Conservation (phyloP, 2,797 vertebrate genomes). For the Melanotaenia nigrans region DNA sequence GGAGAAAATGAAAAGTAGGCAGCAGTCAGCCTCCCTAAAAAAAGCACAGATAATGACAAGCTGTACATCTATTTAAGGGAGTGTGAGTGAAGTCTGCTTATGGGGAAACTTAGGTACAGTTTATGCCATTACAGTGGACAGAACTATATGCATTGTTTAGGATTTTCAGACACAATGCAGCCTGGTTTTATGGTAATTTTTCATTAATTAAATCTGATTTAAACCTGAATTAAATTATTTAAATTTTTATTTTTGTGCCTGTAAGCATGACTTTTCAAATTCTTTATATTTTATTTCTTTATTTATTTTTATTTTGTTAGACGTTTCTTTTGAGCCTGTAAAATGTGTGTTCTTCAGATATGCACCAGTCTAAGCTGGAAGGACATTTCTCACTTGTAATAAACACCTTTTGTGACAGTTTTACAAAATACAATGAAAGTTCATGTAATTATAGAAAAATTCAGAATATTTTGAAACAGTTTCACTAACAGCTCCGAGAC, state of each 20-base stretch:
- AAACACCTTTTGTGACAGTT: not conserved
- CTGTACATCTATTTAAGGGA: slow-evolving; percentile 10
- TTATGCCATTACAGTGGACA: slow-evolving; percentile 8
- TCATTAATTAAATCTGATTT: not conserved
- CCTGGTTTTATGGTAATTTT: not conserved
- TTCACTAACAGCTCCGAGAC: no score
- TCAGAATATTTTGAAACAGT: not conserved
- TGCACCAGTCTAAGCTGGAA: no score
- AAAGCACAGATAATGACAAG: slow-evolving; percentile 2
- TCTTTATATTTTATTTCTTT: no score
- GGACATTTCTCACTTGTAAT: no score
- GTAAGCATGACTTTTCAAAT: not conserved
- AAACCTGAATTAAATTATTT: no score
- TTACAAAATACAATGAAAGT: not conserved
- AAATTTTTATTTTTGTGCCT: no score
- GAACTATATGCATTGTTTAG: not conserved
- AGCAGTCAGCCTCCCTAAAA: not conserved
- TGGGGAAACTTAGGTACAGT: not conserved
- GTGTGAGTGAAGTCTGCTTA: not conserved
- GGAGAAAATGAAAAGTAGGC: slow-evolving; percentile 1
- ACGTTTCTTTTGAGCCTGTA: not conserved
- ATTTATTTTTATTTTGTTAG: no score
- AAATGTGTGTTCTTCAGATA: not conserved
- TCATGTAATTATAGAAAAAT: not conserved
- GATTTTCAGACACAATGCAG: not conserved